Percentiles rank a stretch among this genome's conserved stretches.
Conservation (phyloP, 2,888 invertebrate genomes). For the Hylaea fasciaria region DNA sequence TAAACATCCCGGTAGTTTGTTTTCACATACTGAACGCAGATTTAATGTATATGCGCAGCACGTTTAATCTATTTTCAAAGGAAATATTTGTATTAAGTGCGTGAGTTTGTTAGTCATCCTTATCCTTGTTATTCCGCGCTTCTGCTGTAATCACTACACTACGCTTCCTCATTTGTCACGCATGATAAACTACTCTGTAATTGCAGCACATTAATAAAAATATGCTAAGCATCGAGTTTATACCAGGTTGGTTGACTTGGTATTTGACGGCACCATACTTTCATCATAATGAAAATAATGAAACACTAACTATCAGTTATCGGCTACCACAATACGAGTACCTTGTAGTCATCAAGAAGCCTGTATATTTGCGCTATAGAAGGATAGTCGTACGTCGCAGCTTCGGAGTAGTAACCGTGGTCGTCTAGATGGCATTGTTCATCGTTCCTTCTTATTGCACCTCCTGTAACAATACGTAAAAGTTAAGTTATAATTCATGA, state of each 20-base stretch:
- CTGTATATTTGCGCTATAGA: slow-evolving; percentile 91
- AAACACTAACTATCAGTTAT: no score
- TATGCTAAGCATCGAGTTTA: no score
- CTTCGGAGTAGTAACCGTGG: slow-evolving; percentile 87
- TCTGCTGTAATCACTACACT: slow-evolving; percentile 9
- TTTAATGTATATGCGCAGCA: slow-evolving; percentile 40
- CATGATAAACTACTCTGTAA: slow-evolving; percentile 20
- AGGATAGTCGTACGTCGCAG: slow-evolving; percentile 91
- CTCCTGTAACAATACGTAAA: slow-evolving; percentile 70
- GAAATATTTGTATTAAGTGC: slow-evolving; percentile 24
- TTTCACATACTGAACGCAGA: slow-evolving; percentile 28
- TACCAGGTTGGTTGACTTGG: no score
- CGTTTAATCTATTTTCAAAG: slow-evolving; percentile 42
- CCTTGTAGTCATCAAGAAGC: slow-evolving; percentile 88
- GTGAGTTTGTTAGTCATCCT: slow-evolving; percentile 20
- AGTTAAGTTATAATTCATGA: no score
- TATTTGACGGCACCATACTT: no score
- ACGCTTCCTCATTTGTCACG: slow-evolving; percentile 7
- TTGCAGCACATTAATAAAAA: not conserved
- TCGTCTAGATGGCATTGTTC: slow-evolving; percentile 88
- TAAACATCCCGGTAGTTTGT: slow-evolving; percentile 36
- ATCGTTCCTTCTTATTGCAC: slow-evolving; percentile 87
- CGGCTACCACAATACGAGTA: no score
- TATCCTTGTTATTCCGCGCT: slow-evolving; percentile 20
- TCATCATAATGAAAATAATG: no score